Evolutionary conservation across 2,888 invertebrate species (phyloP).

Genomic region (Nemoura dubitans): DNA sequence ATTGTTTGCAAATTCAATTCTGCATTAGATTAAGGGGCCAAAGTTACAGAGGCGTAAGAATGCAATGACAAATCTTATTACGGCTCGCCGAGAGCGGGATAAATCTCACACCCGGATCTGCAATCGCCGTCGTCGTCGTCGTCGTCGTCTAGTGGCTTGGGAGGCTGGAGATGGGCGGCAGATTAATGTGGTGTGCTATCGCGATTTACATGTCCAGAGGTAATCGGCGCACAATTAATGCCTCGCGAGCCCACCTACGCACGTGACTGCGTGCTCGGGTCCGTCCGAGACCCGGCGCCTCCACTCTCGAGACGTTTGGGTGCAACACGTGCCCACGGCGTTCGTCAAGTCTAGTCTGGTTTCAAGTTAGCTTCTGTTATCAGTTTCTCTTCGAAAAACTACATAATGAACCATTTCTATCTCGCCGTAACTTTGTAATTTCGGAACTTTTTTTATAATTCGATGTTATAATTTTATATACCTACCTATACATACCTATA

Average conservation of each 20-base stretch:
- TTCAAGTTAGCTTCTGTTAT: too few relatives aligned
- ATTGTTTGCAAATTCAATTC: constrained; percentile 29
- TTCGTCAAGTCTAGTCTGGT: too few relatives aligned
- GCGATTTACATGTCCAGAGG: neutral
- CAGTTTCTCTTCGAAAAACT: too few relatives aligned
- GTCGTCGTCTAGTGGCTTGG: neutral
- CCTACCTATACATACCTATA: too few relatives aligned
- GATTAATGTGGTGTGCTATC: neutral
- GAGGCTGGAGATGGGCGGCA: neutral
- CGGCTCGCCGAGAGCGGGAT: neutral
- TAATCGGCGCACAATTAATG: neutral
- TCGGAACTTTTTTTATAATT: too few relatives aligned
- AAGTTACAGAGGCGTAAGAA: neutral
- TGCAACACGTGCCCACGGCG: too few relatives aligned
- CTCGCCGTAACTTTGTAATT: too few relatives aligned
- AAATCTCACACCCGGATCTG: constrained; percentile 23
- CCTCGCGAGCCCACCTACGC: neutral
- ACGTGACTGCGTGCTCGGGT: neutral
- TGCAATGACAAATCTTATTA: constrained; percentile 15
- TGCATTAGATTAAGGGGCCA: neutral
- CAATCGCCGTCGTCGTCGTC: neutral
- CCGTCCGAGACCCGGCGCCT: neutral
- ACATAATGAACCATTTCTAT: too few relatives aligned
- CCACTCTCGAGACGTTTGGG: neutral
- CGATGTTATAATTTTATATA: too few relatives aligned